Percentiles rank a stretch among this genome's conserved stretches.
These are phyloP conservation scores for Patella ulyssiponensis DNA, from an alignment of 2,888 invertebrate species.

Conservation along the genomic window DNA sequence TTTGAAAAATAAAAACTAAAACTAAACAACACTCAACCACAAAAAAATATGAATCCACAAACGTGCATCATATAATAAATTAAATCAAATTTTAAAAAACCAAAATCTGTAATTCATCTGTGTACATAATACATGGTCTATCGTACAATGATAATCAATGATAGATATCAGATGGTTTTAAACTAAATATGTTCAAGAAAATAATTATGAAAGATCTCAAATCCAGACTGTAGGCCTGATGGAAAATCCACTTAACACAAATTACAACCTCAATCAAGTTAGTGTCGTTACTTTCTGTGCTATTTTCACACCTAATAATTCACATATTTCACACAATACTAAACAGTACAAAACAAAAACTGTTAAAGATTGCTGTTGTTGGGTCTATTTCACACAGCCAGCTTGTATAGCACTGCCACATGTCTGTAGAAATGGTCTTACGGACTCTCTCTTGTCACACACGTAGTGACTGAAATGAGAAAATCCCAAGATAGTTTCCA, in stretches of 20 bases:
- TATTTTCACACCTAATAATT: neutral
- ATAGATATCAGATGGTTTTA: too few species aligned
- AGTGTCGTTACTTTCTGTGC: too few species aligned
- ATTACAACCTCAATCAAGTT: too few species aligned
- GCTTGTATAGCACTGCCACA: neutral
- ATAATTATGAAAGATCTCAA: too few species aligned
- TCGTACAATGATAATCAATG: too few species aligned
- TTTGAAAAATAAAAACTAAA: slow-evolving; percentile 11
- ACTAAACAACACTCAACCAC: slow-evolving; percentile 2
- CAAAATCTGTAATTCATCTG: too few species aligned
- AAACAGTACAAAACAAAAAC: neutral
- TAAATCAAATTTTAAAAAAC: too few species aligned
- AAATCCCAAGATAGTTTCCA: neutral
- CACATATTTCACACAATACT: neutral
- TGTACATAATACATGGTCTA: too few species aligned
- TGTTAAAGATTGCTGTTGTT: neutral
- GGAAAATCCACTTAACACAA: too few species aligned
- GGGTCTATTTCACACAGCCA: slow-evolving; percentile 11
- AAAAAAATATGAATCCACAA: neutral
- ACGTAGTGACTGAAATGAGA: neutral
- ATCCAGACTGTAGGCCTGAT: too few species aligned
- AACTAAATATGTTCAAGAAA: too few species aligned
- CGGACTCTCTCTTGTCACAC: neutral
- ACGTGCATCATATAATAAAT: neutral
- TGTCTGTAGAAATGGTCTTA: slow-evolving; percentile 3